Evolutionary conservation across 2,888 invertebrate species (phyloP).

Genomic region (Diarsia rubi): DNA sequence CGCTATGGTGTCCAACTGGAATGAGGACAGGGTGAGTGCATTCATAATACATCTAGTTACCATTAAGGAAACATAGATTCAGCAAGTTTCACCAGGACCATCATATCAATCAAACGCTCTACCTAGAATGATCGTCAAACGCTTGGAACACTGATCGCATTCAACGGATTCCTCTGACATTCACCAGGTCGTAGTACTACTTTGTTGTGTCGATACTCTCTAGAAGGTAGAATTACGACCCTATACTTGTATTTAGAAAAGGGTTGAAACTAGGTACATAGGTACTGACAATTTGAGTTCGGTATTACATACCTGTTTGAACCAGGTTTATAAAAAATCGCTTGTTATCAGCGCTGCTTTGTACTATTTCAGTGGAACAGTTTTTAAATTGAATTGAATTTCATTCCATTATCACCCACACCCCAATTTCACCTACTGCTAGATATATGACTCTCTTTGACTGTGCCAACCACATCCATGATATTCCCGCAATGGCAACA

Average conservation of each 20-base stretch:
- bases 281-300: not conserved
- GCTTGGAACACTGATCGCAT: not conserved
- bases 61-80: not conserved
- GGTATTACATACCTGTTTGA: not conserved
- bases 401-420: too few relatives aligned
- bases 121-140: not conserved
- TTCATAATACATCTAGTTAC: fast-evolving
- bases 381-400: too few relatives aligned
- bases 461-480: too few relatives aligned
- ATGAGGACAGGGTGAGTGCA: conserved; percentile 91
- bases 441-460: too few relatives aligned
- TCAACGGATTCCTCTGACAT: not conserved
- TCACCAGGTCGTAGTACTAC: not conserved
- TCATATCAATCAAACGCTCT: not conserved
- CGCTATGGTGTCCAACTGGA: conserved; percentile 94
- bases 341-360: not conserved
- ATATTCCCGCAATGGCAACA: too few relatives aligned
- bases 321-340: not conserved
- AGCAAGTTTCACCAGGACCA: not conserved
- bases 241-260: not conserved
- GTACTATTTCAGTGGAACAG: too few relatives aligned
- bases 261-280: not conserved
- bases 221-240: not conserved
- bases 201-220: not conserved
- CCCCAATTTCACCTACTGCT: too few relatives aligned